Evolutionary conservation across 53 echinoderm and acorn worm species (phyloP).

Genomic region (Mesocentrotus franciscanus): DNA sequence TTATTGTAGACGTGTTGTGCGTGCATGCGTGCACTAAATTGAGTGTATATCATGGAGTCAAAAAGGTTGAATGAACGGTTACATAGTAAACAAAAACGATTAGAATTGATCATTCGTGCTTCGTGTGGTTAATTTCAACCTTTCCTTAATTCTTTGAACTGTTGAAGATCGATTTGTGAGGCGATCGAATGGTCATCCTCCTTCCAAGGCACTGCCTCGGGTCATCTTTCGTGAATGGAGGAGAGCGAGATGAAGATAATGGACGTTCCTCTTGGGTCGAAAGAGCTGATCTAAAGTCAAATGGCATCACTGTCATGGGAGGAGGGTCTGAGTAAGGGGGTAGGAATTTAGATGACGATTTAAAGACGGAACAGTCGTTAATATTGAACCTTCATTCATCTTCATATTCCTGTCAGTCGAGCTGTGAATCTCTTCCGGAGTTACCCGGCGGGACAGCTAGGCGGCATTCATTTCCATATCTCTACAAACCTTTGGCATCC

Average conservation of each 20-base stretch:
- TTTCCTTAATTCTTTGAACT: neutral
- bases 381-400: neutral
- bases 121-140: neutral
- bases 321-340: neutral
- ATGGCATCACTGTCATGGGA: conserved; percentile 1
- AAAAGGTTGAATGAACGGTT: neutral
- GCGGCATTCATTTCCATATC: neutral
- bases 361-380: neutral
- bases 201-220: neutral
- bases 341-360: neutral
- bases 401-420: neutral
- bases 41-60: neutral
- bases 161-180: neutral
- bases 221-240: neutral
- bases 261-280: neutral
- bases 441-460: neutral
- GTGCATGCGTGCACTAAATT: neutral
- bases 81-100: conserved; percentile 1
- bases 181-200: neutral
- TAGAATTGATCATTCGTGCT: conserved; percentile 9
- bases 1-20: neutral
- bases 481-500: neutral
- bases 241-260: neutral
- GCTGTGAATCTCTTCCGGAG: neutral
- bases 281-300: conserved; percentile 5